Conservation (phyloP, 2,113 vertebrate species). For the Cephalopholis sonnerati region DNA sequence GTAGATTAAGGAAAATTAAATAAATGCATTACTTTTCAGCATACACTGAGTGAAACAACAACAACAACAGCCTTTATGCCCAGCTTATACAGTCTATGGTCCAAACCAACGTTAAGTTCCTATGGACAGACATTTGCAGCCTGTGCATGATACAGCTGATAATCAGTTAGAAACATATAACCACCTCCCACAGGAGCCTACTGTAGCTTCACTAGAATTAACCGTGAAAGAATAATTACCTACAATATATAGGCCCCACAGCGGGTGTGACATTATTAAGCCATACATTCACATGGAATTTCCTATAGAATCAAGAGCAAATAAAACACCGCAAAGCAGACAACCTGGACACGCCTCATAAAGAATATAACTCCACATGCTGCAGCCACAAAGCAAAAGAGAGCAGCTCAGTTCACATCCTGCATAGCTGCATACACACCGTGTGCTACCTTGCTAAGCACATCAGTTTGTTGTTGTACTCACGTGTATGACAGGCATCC, state of each 20-base stretch:
- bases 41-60: too few relatives aligned
- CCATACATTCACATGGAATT: neutral
- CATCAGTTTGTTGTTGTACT: neutral
- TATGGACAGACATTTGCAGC: neutral
- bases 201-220: neutral
- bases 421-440: neutral
- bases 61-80: too few relatives aligned
- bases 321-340: neutral
- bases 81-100: too few relatives aligned
- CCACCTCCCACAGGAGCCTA: neutral
- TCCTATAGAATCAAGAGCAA: neutral
- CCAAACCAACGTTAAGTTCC: neutral
- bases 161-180: neutral
- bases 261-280: neutral
- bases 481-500: neutral
- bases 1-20: too few relatives aligned
- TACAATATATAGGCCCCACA: neutral
- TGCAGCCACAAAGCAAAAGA: neutral
- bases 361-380: neutral
- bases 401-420: neutral
- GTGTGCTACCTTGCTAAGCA: too few relatives aligned
- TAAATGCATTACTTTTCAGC: too few relatives aligned
- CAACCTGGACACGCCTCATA: neutral
- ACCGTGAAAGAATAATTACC: neutral
- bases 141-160: neutral